phyloP scores from a whole-genome alignment of 2,888 invertebrate genomes.

The Hyposoter dolosus region DNA sequence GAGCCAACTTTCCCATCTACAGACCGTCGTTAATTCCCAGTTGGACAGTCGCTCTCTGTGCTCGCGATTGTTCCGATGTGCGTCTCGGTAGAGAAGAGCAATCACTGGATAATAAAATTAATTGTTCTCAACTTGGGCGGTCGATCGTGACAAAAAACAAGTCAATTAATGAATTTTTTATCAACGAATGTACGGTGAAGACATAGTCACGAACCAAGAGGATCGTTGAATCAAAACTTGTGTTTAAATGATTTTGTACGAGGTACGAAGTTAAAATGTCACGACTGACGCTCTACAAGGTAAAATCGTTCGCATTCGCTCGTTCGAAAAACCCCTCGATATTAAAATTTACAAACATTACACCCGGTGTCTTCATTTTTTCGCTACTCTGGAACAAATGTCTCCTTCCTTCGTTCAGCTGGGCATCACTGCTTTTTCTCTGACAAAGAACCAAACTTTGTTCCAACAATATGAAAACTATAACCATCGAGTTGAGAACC shows the following conservation, averaged over 20 bases:
- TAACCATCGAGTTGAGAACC: slow-evolving; percentile 78
- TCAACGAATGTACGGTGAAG: slow-evolving; percentile 41
- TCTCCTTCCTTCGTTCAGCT: slow-evolving; percentile 69
- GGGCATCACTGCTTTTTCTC: slow-evolving; percentile 75
- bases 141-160: slow-evolving; percentile 65
- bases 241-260: neutral
- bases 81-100: slow-evolving; percentile 41
- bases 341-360: slow-evolving; percentile 12
- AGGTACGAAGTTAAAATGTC: slow-evolving; percentile 25
- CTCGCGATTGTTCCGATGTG: slow-evolving; percentile 33
- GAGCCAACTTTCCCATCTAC: slow-evolving; percentile 15
- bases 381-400: slow-evolving; percentile 59
- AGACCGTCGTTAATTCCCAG: slow-evolving; percentile 9
- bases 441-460: slow-evolving; percentile 71
- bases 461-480: slow-evolving; percentile 65
- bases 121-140: slow-evolving; percentile 78
- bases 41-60: slow-evolving; percentile 41
- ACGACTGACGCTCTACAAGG: slow-evolving; percentile 37
- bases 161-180: slow-evolving; percentile 76
- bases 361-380: slow-evolving; percentile 33
- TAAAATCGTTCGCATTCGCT: slow-evolving; percentile 7
- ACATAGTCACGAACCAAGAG: neutral
- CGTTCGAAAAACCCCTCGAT: neutral
- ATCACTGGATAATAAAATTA: slow-evolving; percentile 60
- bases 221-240: neutral